phyloP scores from a whole-genome alignment of 2,888 invertebrate species.

The Prosopocoilus inquinatus region DNA sequence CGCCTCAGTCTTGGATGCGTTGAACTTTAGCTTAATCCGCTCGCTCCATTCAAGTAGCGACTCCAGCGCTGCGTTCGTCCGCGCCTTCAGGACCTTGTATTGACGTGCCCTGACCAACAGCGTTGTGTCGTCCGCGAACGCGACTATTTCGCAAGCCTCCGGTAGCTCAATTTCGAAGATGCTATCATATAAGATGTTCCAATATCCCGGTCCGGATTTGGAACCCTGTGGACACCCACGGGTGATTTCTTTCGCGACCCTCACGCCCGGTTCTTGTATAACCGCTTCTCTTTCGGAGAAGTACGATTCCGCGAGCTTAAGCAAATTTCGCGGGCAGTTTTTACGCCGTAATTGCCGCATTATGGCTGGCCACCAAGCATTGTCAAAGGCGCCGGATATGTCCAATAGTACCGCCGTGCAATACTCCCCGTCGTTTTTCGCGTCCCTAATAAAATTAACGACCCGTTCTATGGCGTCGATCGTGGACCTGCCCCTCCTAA shows the following conservation, averaged over 20 bases:
- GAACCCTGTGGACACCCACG: conserved; percentile 21
- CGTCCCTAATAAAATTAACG: neutral
- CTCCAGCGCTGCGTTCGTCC: neutral
- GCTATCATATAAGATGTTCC: no score
- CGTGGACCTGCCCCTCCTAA: conserved; percentile 5
- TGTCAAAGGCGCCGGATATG: conserved; percentile 33
- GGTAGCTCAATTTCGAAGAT: conserved; percentile 6
- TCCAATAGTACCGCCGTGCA: conserved; percentile 21
- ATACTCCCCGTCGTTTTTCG: conserved; percentile 7
- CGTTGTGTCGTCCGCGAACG: conserved; percentile 19
- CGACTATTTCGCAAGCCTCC: conserved; percentile 9
- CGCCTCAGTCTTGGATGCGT: conserved; percentile 14
- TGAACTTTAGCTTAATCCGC: conserved; percentile 8
- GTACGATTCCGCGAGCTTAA: conserved; percentile 1
- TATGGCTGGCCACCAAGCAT: conserved; percentile 35
- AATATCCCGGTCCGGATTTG: conserved; percentile 12
- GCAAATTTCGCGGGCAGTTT: conserved; percentile 20
- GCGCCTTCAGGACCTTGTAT: neutral
- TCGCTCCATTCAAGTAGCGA: neutral
- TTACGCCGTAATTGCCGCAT: conserved; percentile 13
- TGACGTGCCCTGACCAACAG: neutral
- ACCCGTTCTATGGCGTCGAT: conserved; percentile 11
- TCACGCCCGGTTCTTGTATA: neutral
- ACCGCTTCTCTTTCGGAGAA: conserved; percentile 5
- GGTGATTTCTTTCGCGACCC: neutral